Evolutionary conservation across 1,140 invertebrate genomes (phyloP).

Genomic region (Drosophila lini): DNA sequence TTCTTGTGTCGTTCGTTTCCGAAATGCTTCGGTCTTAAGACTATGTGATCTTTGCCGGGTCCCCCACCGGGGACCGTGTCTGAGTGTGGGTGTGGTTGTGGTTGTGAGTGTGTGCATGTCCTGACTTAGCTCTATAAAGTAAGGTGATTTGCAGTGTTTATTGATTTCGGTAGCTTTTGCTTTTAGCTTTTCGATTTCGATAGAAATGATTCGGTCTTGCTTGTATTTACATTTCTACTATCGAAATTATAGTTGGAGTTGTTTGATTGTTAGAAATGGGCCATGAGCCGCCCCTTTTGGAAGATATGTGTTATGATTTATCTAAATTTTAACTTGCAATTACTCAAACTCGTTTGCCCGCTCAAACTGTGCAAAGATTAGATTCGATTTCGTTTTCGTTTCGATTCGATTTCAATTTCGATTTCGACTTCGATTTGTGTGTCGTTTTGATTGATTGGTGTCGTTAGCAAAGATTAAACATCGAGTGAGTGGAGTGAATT

Average conservation of each 20-base stretch:
- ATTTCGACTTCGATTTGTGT: constrained; percentile 35
- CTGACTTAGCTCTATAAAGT: constrained; percentile 79
- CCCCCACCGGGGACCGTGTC: constrained; percentile 20
- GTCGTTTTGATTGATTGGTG: constrained; percentile 33
- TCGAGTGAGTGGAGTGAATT: constrained; percentile 43
- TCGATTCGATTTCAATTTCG: constrained; percentile 7
- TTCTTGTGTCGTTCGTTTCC: constrained; percentile 36
- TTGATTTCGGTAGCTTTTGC: constrained; percentile 38
- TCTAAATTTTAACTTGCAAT: constrained; percentile 51
- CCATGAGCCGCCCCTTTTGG: constrained; percentile 42
- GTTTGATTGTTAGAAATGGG: constrained; percentile 71
- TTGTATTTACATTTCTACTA: constrained; percentile 65
- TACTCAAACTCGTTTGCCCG: constrained; percentile 39
- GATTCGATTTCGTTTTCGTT: constrained; percentile 16
- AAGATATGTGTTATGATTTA: constrained; percentile 80
- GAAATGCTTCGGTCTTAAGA: constrained; percentile 50
- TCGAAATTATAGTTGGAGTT: constrained; percentile 58
- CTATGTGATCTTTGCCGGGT: constrained; percentile 32
- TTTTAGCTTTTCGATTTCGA: constrained; percentile 7
- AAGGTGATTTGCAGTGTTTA: constrained; percentile 69
- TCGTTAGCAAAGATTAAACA: constrained; percentile 58
- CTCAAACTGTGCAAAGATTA: constrained; percentile 65
- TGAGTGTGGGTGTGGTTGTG: constrained; percentile 13
- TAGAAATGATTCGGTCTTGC: constrained; percentile 31
- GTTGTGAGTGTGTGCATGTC: constrained; percentile 33